Evolutionary conservation across 2,113 vertebrate species (phyloP), one percentile per base, ranked within the genome.

Genomic region (Hylia prasina): DNA sequence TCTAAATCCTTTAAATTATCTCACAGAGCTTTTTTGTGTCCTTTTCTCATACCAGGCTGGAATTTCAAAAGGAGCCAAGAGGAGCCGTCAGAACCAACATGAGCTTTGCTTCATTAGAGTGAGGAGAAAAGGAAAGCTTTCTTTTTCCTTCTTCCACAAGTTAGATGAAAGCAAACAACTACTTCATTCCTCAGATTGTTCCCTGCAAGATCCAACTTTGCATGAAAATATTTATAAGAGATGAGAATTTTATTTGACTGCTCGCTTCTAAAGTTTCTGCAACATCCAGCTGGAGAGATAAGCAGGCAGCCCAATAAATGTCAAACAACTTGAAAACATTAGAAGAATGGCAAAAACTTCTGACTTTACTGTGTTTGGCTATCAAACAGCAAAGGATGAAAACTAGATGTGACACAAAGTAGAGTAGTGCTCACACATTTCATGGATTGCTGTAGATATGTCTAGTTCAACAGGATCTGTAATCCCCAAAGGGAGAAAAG

Each of bases 211-310:
- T 88, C 82, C 84, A 90, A 57, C 78, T 97, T 91, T 76, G 78
- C 80, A 95, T 9, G 3, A 93, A 95, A 96, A 94, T 95, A 94
- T 96, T 97, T 97, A 88, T 82, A 96, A 82, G 57, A 94, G 78
- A 95, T 58, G 76, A 92, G 95, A 93, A 94, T 93, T 93, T 93
- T 94, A 96, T 97, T 93, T 95, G 95, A 96, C 92, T 96, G 70
- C 64, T 95, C 12, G 16, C 66, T 93, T 94, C 88, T 94, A 96
- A 93, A 84, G 91, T 96, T 95, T 91, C 87, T 91, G 87, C 80
- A 95, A 90, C 87, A 94, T 94, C 87, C 94, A 95, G 87, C 89
- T 90, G 73, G 58, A 91, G 54, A 95, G 92, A 96, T 95, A 96
- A 97, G 93, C 87, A 94, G 80, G 75, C 50, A 2, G 86, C 81